Evolutionary conservation across 23 tunicate species (phyloP), one percentile per base, ranked within the genome.

Genomic region (Halocynthia roretzi): DNA sequence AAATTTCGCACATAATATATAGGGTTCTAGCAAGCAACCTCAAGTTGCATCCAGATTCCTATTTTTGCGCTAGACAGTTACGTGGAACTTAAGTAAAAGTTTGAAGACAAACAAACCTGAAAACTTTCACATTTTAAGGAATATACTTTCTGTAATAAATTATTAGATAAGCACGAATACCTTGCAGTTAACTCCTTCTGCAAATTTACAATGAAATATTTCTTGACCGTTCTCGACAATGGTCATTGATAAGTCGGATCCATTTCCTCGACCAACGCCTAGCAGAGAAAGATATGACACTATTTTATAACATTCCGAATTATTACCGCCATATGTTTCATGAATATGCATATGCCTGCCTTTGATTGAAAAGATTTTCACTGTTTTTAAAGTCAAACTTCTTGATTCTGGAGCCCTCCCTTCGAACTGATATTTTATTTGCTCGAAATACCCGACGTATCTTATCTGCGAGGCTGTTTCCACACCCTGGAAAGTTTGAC

Each of bases 381-480:
- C 77, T 19, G 67, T 18, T 48, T 53, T 91, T 0, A 95, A 11
- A 51, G 50, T 50, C 52, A 95, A 23, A 19, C 72, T 74, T 20
- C 56, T 77, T 15, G 80, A 67, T 5, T 77, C 81, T 11, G 97
- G 97, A 5, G 64, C 63, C 5, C 49, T 6, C 31, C 97, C 97
- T 7, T 71, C 81, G 51, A 70, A 85, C 21, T 81, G 56, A 8
- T 81, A 56, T 49, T 88, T 85, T 20, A 95, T 88, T 68, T 73
- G 71, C 55, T 88, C 99, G 80, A 73, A 95, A 69, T 95, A 95
- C 8, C 87, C 94, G 8, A 95, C 99, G 61, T 95, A 95, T 51
- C 99, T 84, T 5, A 90, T 83, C 81, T 95, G 99, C 20, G 93
- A 85, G 5, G 99, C 96, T 14, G 99, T 95, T 75, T 95, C 99